A percentile compares a stretch with the other conserved stretches of the same genome.
Conservation (phyloP, 2,797 vertebrate species). For the Carduelis carduelis region DNA sequence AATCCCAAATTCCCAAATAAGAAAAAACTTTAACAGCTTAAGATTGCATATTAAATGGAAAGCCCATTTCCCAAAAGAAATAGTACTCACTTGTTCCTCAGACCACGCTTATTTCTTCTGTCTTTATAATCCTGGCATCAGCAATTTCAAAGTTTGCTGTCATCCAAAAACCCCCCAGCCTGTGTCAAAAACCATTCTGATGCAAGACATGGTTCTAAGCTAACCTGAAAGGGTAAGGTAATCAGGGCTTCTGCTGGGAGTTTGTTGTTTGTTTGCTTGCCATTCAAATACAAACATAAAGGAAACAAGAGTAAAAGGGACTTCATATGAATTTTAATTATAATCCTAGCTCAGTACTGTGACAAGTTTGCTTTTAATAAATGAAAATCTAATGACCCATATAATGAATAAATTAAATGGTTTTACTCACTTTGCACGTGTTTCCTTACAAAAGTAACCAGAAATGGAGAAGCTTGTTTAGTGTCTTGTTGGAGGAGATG, state of each 20-base stretch:
- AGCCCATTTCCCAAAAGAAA: background rate
- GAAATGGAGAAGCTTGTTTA: background rate
- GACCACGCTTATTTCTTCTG: background rate
- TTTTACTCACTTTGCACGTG: background rate
- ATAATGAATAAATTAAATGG: slow-evolving; percentile 17
- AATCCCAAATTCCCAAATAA: background rate
- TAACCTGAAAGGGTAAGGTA: background rate
- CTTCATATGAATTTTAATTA: slow-evolving; percentile 6
- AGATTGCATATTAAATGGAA: background rate
- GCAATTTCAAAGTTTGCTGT: background rate
- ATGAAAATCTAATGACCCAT: slow-evolving; percentile 19
- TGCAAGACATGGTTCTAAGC: background rate
- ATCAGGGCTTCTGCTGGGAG: background rate
- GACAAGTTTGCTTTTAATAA: slow-evolving; percentile 11
- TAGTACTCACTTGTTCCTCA: background rate
- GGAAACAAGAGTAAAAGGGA: background rate
- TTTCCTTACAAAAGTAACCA: slow-evolving; percentile 7
- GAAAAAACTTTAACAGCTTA: background rate
- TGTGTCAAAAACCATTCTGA: background rate
- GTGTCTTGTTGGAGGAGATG: background rate
- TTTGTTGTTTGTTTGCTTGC: background rate
- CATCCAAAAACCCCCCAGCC: accelerated
- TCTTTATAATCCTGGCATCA: background rate
- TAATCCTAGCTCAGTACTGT: background rate
- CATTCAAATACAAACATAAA: background rate